phyloP scores from a whole-genome alignment of 2,888 invertebrate genomes.

The Heliconius cydno region DNA sequence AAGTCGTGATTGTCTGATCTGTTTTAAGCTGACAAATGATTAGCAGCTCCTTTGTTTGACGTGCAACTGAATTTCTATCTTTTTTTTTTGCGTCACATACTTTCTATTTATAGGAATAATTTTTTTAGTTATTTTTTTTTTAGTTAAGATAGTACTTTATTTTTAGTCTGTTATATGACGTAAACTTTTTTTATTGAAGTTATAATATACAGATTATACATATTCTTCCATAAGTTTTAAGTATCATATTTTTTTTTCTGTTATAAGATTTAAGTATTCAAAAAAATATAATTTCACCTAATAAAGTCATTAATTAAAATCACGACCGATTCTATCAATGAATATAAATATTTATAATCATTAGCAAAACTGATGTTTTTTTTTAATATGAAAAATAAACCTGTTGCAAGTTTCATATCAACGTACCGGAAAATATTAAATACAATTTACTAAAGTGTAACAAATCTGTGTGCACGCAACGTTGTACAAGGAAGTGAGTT shows the following conservation, averaged over 20 bases:
- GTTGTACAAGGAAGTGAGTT: slow-evolving; percentile 29
- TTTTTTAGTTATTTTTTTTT: too few species aligned
- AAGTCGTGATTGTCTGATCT: slow-evolving; percentile 38
- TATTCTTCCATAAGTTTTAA: too few species aligned
- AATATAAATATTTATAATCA: slow-evolving; percentile 4
- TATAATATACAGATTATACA: too few species aligned
- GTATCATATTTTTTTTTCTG: too few species aligned
- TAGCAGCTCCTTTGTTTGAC: slow-evolving; percentile 41
- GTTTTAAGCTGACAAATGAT: slow-evolving; percentile 38
- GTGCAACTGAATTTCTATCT: slow-evolving; percentile 3
- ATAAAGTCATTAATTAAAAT: background rate
- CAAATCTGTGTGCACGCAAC: slow-evolving; percentile 35
- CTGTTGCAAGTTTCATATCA: slow-evolving; percentile 21
- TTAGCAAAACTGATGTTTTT: slow-evolving; percentile 6
- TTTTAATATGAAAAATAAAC: background rate
- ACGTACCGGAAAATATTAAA: slow-evolving; percentile 33
- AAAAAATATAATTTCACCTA: too few species aligned
- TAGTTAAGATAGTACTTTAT: too few species aligned
- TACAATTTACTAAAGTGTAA: slow-evolving; percentile 33
- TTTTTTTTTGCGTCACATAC: slow-evolving; percentile 10
- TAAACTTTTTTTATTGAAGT: too few species aligned
- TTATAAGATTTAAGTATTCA: too few species aligned
- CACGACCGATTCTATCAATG: background rate
- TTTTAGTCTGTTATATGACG: too few species aligned
- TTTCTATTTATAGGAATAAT: background rate